Conservation (phyloP, 2,888 invertebrate genomes). For the Acronicta psi region DNA sequence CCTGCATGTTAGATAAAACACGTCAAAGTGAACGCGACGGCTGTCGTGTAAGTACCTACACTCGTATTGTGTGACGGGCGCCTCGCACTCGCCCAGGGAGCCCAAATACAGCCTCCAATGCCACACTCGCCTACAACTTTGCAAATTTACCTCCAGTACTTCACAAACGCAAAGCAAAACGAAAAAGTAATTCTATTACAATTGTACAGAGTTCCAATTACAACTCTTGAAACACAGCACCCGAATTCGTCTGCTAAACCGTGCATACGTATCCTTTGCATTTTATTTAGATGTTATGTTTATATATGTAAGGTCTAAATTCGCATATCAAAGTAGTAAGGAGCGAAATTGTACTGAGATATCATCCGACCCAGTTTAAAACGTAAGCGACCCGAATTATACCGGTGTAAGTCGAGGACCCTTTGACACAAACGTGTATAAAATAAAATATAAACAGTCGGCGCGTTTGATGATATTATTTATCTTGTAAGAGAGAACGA, state of each 20-base stretch:
- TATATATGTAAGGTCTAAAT: constrained; percentile 6
- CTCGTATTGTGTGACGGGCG: constrained; percentile 42
- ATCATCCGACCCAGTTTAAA: constrained; percentile 62
- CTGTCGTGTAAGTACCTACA: constrained; percentile 26
- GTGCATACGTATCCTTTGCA: constrained; percentile 13
- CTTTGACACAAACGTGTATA: constrained; percentile 56
- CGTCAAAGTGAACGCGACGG: constrained; percentile 48
- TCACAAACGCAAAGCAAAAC: constrained; percentile 10
- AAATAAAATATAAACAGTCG: constrained; percentile 59
- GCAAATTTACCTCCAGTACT: constrained; percentile 39
- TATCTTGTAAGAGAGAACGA: constrained; percentile 40
- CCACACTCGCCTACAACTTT: constrained; percentile 53
- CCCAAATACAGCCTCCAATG: constrained; percentile 43
- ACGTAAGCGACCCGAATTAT: constrained; percentile 61
- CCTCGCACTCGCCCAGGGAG: constrained; percentile 43
- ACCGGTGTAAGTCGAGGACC: constrained; percentile 55
- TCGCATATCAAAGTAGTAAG: constrained; percentile 15
- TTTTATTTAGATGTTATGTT: constrained; percentile 20
- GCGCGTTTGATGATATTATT: constrained; percentile 59
- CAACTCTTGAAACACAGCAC: constrained; percentile 5
- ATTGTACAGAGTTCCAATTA: constrained; percentile 28
- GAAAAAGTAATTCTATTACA: constrained; percentile 14
- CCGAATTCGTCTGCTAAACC: constrained; percentile 34
- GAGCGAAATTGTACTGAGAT: constrained; percentile 45
- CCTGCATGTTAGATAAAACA: constrained; percentile 33